Base-by-base conservation (phyloP, 2,113 vertebrate species). In the Ictalurus furcatus region DNA sequence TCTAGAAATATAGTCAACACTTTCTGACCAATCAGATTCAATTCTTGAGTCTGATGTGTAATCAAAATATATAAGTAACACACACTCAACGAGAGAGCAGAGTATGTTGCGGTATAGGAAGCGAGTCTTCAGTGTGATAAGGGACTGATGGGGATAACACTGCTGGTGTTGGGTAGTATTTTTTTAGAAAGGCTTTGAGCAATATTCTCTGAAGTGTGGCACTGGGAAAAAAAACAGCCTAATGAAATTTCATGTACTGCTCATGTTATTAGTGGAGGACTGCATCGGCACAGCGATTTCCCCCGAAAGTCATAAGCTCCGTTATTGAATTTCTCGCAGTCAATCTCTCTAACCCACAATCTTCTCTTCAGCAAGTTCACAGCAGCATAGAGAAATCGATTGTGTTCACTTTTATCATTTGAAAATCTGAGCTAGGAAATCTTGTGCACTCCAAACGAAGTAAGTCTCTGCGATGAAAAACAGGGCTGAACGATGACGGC, bases 161-260 rank as follows among this genome's bases (percentile, higher is more conserved):
- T 21, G 67, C 44, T 21, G 76, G 82, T 65, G 80, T 85, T 76
- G 13, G 30, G 69, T 59, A 81, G 54, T 30, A 8, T 44, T 44
- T 44, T 44, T 48, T 81, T 30, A 61, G 79, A 25, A 59, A 52
- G n/a, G 63, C 58, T 84, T 89, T 89, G 85, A 80, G 71, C 89
- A 73, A 40, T 81, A 74, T 59, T 88, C 73, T 69, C 80, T 48
- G 40, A 84, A 82, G 85, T 44, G 2, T 34, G 30, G 30, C 59
- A 63, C 9, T 30, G 48, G 54, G 21, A 52, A 34, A 34, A 67
- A 86, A 88, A 79, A 30, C 17, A 2, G 34, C 11, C 13, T 67
- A 81, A 85, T 83, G 30, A 90, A 90, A 87, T 87, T 58, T 89
- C 48, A 87, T 87, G 48, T 58, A 87, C 88, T 78, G 85, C 61